Evolutionary conservation across 2,113 vertebrate species (phyloP).

Genomic region (Ancistrus triradiatus): DNA sequence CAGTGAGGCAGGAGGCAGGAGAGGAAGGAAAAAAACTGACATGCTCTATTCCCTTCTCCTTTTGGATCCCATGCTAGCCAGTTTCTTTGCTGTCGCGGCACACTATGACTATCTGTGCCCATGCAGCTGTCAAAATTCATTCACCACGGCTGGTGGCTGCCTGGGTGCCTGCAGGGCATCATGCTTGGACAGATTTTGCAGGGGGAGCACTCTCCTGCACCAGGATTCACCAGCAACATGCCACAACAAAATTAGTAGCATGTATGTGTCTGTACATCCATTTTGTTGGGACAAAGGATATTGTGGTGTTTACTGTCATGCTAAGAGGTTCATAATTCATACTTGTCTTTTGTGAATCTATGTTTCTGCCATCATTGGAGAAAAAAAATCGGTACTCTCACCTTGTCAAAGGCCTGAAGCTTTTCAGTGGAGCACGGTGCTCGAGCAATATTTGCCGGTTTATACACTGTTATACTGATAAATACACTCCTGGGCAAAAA

Average conservation of each 20-base stretch:
- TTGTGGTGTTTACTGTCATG: background rate
- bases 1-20: slow-evolving; percentile 25
- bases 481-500: too few relatives aligned
- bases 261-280: slow-evolving; percentile 21
- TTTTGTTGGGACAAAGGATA: slow-evolving; percentile 5
- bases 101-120: slow-evolving; percentile 59
- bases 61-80: slow-evolving; percentile 8
- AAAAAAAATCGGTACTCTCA: too few relatives aligned
- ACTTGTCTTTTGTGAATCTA: too few relatives aligned
- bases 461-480: too few relatives aligned
- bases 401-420: too few relatives aligned
- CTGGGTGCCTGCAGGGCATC: slow-evolving; percentile 45
- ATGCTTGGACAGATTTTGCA: slow-evolving; percentile 38
- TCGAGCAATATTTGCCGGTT: too few relatives aligned
- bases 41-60: slow-evolving; percentile 7
- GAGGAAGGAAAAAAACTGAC: background rate
- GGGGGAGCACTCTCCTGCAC: slow-evolving; percentile 33
- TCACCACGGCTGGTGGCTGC: slow-evolving; percentile 46
- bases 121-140: slow-evolving; percentile 66
- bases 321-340: too few relatives aligned
- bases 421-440: too few relatives aligned
- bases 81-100: slow-evolving; percentile 53
- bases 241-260: slow-evolving; percentile 29
- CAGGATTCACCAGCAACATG: slow-evolving; percentile 29
- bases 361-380: too few relatives aligned